These are phyloP conservation scores for Ecliptopera silaceata DNA, from an alignment of 2,888 invertebrate genomes.

Conservation along the genomic window DNA sequence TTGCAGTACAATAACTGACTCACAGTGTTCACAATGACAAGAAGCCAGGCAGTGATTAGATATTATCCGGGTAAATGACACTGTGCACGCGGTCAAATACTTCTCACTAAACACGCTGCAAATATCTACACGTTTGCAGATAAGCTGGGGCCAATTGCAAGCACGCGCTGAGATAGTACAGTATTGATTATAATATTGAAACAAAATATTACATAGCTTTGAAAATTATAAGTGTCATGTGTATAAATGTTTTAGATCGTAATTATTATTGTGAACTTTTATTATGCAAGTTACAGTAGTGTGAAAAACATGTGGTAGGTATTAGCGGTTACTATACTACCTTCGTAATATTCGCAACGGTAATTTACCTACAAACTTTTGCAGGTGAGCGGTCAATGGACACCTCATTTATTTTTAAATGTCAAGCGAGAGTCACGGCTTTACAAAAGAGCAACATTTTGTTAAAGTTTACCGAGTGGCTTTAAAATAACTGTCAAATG, in stretches of 20 bases:
- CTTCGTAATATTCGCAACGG: conserved; percentile 1
- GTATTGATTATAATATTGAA: conserved; percentile 17
- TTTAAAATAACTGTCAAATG: conserved; percentile 6
- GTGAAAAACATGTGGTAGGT: too few species aligned
- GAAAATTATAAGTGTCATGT: neutral
- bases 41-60: conserved; percentile 1
- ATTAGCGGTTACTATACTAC: neutral
- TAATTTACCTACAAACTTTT: neutral
- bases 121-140: conserved; percentile 22
- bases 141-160: conserved; percentile 16
- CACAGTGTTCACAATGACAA: neutral
- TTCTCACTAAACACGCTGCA: conserved; percentile 4
- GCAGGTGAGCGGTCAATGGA: conserved; percentile 24
- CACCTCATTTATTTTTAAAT: conserved; percentile 18
- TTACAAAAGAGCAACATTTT: neutral
- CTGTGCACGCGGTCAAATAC: neutral
- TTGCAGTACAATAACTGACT: neutral
- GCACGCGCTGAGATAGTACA: conserved; percentile 24
- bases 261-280: too few species aligned
- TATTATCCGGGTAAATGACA: conserved; percentile 16
- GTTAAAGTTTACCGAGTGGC: conserved; percentile 10
- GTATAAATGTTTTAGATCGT: too few species aligned
- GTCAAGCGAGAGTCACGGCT: conserved; percentile 26
- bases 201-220: neutral
- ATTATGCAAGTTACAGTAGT: too few species aligned